Evolutionary conservation across 2,888 invertebrate genomes (phyloP).

Genomic region (Fabriciana adippe): DNA sequence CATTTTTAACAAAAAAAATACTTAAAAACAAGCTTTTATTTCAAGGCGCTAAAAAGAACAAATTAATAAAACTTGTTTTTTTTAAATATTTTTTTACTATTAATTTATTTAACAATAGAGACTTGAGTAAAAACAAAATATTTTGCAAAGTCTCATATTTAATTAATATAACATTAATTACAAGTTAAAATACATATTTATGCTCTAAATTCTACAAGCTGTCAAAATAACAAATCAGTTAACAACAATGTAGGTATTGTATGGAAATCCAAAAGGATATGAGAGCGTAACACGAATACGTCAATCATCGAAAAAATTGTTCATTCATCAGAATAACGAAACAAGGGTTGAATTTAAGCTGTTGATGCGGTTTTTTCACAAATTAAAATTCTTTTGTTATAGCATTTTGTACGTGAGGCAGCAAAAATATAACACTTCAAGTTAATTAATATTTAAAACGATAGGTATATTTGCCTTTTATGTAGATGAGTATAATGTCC

Average conservation of each 20-base stretch:
- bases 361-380: conserved; percentile 18
- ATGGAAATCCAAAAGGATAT: conserved; percentile 6
- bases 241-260: conserved; percentile 14
- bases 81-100: too few relatives aligned
- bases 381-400: conserved; percentile 22
- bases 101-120: too few relatives aligned
- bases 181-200: too few relatives aligned
- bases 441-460: conserved; percentile 3
- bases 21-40: too few relatives aligned
- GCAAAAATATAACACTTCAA: conserved; percentile 11
- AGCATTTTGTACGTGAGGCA: conserved; percentile 13
- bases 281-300: conserved; percentile 16
- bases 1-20: too few relatives aligned
- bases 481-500: too few relatives aligned
- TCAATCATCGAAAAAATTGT: conserved; percentile 22
- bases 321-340: conserved; percentile 22
- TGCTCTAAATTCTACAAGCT: neutral
- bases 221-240: conserved; percentile 7
- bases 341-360: conserved; percentile 21
- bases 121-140: too few relatives aligned
- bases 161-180: too few relatives aligned
- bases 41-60: too few relatives aligned
- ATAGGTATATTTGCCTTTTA: neutral
- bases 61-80: too few relatives aligned
- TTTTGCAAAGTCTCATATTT: too few relatives aligned